Evolutionary conservation across 2,797 vertebrate species (phyloP).

Genomic region (Petrocephalus schoutedeni): DNA sequence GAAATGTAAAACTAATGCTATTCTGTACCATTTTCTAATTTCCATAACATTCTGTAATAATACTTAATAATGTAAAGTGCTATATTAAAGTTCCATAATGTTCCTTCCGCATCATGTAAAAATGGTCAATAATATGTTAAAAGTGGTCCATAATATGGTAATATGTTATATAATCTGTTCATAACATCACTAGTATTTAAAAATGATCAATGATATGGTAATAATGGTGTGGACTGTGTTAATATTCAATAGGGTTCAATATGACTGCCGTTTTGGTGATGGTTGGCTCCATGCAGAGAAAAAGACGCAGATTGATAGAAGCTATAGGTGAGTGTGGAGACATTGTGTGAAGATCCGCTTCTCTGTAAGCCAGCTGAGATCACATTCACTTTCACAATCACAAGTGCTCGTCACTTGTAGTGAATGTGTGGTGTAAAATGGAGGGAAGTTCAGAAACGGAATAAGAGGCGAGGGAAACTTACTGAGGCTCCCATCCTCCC

Average conservation of each 20-base stretch:
- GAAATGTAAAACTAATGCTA: neutral
- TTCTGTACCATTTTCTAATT: neutral
- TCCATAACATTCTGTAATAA: neutral
- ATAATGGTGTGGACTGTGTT: neutral
- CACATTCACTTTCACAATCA: neutral
- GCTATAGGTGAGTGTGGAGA: neutral
- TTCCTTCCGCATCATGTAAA: neutral
- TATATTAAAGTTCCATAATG: neutral
- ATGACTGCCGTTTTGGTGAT: neutral
- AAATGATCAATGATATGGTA: neutral
- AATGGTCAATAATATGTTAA: neutral
- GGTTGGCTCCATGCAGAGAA: neutral
- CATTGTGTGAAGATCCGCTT: neutral
- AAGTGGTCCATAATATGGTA: neutral
- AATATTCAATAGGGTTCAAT: neutral
- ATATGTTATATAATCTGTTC: neutral
- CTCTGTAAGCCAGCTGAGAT: neutral
- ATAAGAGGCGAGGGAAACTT: constrained; percentile 45
- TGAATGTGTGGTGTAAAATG: neutral
- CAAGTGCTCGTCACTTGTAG: neutral
- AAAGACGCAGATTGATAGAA: neutral
- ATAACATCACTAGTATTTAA: neutral
- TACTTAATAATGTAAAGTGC: neutral
- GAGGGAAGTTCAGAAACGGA: neutral
- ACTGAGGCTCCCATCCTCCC: constrained; percentile 74